Conservation (phyloP, 1,140 invertebrate species). For the Drosophila busckii region DNA sequence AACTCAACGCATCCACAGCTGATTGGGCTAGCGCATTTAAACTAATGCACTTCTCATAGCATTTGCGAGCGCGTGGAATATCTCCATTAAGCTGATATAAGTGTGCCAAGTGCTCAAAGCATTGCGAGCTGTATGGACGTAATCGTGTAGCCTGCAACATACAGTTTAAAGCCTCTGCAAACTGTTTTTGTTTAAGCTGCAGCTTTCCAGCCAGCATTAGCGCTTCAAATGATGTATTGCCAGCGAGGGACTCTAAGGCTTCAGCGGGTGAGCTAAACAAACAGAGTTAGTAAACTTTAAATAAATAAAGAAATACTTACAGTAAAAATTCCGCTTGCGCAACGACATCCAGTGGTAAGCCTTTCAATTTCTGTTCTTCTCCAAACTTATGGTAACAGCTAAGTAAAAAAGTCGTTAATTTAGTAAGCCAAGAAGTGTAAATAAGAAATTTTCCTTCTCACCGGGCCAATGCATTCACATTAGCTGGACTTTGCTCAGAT, state of each 20-base stretch:
- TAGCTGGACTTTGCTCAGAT: constrained; percentile 5
- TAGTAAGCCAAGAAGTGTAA: background rate
- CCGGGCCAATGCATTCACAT: constrained; percentile 41
- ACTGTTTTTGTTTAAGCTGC: constrained; percentile 83
- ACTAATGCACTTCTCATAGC: constrained; percentile 90
- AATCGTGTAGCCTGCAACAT: constrained; percentile 87
- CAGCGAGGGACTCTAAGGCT: constrained; percentile 80
- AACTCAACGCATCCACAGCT: constrained; percentile 86
- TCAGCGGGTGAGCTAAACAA: constrained; percentile 71
- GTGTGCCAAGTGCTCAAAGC: constrained; percentile 88
- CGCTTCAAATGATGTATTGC: constrained; percentile 79
- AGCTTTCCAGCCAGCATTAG: constrained; percentile 83
- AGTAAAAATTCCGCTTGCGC: constrained; percentile 50
- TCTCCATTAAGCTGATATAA: constrained; percentile 84
- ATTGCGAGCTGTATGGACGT: constrained; percentile 85
- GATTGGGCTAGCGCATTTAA: constrained; percentile 84
- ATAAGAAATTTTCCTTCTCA: constrained; percentile 1
- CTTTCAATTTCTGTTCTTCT: constrained; percentile 27
- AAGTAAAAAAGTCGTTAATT: background rate
- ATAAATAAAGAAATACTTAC: constrained; percentile 23
- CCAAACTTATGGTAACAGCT: constrained; percentile 57
- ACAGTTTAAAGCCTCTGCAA: constrained; percentile 82
- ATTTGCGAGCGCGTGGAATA: constrained; percentile 85
- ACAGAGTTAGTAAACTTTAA: background rate
- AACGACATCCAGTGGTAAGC: constrained; percentile 34